A percentile compares a stretch with the other conserved stretches of the same genome.
These are phyloP conservation scores for Lepidostoma basale DNA, from an alignment of 1,140 invertebrate species.

Conservation along the genomic window DNA sequence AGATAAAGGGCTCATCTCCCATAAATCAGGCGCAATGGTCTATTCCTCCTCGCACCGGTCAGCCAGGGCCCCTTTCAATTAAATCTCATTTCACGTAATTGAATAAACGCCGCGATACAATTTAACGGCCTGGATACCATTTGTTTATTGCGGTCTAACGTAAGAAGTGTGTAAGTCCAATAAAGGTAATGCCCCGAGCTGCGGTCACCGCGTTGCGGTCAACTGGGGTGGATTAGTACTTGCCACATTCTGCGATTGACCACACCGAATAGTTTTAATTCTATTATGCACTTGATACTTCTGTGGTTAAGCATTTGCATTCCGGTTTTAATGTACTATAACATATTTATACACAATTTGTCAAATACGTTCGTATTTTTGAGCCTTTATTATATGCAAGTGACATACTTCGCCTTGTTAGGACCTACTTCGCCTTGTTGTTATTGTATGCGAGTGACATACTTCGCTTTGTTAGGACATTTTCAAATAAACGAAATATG, in stretches of 20 bases:
- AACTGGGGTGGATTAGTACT: background rate
- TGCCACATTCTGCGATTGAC: background rate
- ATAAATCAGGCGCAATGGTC: conserved; percentile 27
- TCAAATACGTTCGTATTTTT: no score
- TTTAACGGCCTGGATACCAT: conserved; percentile 20
- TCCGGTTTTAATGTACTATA: no score
- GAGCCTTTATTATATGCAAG: no score
- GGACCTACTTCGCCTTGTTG: no score
- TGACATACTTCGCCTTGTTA: no score
- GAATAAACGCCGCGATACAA: conserved; percentile 38
- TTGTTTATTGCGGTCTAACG: conserved; percentile 26
- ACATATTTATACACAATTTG: no score
- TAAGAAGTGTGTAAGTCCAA: conserved; percentile 1
- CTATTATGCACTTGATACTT: no score
- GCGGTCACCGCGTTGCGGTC: conserved; percentile 2
- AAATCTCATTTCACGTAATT: conserved; percentile 44
- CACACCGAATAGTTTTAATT: background rate
- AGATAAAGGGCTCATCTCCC: conserved; percentile 12
- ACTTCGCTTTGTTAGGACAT: no score
- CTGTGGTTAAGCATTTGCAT: no score
- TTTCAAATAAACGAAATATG: no score
- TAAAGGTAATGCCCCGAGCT: background rate
- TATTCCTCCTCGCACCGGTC: conserved; percentile 17
- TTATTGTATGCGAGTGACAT: no score
- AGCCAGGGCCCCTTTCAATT: conserved; percentile 44